These are phyloP conservation scores for Asarcornis scutulata DNA, from an alignment of 2,113 vertebrate genomes.

Conservation along the genomic window DNA sequence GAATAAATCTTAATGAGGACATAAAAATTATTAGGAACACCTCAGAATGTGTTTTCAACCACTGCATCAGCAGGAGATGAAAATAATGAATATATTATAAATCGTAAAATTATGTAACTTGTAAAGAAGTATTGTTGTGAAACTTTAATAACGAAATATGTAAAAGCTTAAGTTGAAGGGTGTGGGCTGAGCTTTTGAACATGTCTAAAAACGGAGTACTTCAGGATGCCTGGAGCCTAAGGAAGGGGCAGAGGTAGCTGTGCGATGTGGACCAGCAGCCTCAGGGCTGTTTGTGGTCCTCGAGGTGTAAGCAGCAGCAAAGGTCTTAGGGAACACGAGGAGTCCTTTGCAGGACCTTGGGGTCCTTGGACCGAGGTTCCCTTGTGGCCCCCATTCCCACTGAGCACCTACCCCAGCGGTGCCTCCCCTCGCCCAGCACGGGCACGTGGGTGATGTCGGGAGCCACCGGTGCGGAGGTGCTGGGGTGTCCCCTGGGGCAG, in stretches of 20 bases:
- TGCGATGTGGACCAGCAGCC: neutral
- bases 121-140: neutral
- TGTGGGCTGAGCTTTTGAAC: neutral
- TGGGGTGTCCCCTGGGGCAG: neutral
- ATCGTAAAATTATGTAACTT: neutral
- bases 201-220: neutral
- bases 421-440: neutral
- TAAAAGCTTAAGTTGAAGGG: neutral
- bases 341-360: neutral
- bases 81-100: neutral
- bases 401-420: too few relatives aligned
- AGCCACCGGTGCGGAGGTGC: neutral
- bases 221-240: neutral
- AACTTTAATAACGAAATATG: neutral
- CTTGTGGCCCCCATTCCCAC: too few relatives aligned
- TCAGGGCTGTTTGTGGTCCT: neutral
- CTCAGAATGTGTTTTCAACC: neutral
- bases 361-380: neutral
- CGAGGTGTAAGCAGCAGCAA: neutral
- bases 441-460: neutral
- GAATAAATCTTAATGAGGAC: constrained; percentile 23
- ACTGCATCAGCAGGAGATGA: neutral
- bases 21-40: neutral
- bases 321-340: neutral
- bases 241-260: neutral